phyloP scores from a whole-genome alignment of 2,113 vertebrate species.

The Zosterops hypoxanthus region DNA sequence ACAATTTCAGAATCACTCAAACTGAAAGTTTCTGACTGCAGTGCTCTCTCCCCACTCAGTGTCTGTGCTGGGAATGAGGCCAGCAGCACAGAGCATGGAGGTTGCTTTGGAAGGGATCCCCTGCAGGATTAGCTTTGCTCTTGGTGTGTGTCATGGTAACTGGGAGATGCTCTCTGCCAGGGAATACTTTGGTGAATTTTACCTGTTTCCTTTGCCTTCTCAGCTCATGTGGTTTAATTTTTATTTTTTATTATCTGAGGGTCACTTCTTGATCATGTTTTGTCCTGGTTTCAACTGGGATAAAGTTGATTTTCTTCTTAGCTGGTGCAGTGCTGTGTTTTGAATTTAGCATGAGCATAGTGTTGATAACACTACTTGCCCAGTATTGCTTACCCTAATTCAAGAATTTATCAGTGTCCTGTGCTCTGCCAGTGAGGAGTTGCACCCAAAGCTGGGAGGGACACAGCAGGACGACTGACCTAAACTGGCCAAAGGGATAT shows the following conservation, averaged over 20 bases:
- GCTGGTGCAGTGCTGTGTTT: background rate
- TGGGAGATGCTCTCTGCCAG: background rate
- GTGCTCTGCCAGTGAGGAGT: background rate
- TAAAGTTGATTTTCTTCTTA: background rate
- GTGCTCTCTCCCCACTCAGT: background rate
- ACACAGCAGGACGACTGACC: background rate
- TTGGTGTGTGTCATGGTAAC: background rate
- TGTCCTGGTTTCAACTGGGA: background rate
- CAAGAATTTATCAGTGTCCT: background rate
- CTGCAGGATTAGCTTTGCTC: background rate
- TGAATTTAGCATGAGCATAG: background rate
- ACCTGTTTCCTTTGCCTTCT: background rate
- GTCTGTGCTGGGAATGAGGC: background rate
- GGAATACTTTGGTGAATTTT: background rate
- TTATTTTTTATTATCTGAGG: background rate
- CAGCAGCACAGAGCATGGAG: fast-evolving
- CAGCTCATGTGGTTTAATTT: background rate
- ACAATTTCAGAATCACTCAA: background rate
- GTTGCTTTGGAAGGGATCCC: background rate
- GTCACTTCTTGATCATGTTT: background rate
- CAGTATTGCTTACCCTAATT: background rate
- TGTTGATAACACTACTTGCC: background rate
- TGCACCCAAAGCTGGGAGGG: background rate
- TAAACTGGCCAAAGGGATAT: background rate
- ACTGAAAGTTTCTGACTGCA: background rate